Conservation (phyloP, 2,113 vertebrate genomes). For the Setophaga petechia region DNA sequence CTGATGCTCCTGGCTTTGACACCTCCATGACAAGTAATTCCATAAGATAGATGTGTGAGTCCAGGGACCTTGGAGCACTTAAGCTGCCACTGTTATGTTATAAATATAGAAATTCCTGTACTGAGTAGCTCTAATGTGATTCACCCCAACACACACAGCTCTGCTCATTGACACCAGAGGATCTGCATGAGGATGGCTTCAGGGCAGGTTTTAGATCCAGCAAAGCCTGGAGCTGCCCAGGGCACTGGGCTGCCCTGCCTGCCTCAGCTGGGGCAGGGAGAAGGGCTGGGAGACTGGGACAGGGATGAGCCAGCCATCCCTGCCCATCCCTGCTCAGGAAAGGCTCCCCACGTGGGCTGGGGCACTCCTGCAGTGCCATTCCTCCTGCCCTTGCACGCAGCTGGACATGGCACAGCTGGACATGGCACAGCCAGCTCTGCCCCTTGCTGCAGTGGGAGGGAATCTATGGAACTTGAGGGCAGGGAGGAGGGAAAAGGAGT, state of each 20-base stretch:
- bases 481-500: not conserved
- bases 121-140: not conserved
- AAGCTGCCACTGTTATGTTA: not conserved
- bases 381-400: not conserved
- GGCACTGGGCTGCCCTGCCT: not conserved
- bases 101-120: not conserved
- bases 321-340: not conserved
- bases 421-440: not conserved
- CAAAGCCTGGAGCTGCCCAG: no score
- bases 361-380: accelerated
- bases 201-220: not conserved
- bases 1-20: not conserved
- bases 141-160: not conserved
- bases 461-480: accelerated
- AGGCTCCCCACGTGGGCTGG: accelerated
- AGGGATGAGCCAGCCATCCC: accelerated
- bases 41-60: not conserved
- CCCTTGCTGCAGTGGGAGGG: accelerated
- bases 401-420: not conserved
- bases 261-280: not conserved
- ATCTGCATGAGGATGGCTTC: not conserved
- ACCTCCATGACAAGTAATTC: not conserved
- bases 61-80: not conserved
- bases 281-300: not conserved
- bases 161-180: not conserved